These are phyloP conservation scores for Megaceryle alcyon DNA, from an alignment of 2,797 vertebrate genomes.

Conservation along the genomic window DNA sequence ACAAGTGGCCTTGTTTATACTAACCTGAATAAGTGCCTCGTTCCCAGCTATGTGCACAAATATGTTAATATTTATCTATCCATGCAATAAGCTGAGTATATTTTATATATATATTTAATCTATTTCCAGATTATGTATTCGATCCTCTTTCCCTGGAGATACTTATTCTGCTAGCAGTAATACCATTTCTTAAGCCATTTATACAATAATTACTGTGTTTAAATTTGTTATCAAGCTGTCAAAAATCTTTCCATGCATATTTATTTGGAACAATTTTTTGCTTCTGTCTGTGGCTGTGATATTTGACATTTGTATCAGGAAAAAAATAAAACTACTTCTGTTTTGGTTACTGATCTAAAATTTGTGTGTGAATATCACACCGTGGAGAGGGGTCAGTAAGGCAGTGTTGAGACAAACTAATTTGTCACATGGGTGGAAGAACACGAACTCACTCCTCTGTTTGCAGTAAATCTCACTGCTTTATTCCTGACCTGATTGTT, in stretches of 20 bases:
- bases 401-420: conserved; percentile 54
- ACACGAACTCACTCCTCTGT: conserved; percentile 65
- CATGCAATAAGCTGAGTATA: conserved; percentile 65
- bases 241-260: conserved; percentile 31
- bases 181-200: conserved; percentile 51
- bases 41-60: conserved; percentile 40
- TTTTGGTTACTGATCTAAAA: background rate
- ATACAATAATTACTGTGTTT: conserved; percentile 6
- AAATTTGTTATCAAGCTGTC: conserved; percentile 36
- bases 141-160: conserved; percentile 61
- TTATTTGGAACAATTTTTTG: conserved; percentile 40
- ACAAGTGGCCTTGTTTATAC: conserved; percentile 41
- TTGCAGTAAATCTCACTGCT: conserved; percentile 75
- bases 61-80: conserved; percentile 69
- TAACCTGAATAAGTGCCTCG: conserved; percentile 57
- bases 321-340: conserved; percentile 37
- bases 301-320: conserved; percentile 44
- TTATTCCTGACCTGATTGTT: background rate
- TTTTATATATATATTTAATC: conserved; percentile 74
- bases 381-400: conserved; percentile 73
- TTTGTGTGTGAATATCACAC: background rate
- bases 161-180: conserved; percentile 78
- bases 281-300: conserved; percentile 22
- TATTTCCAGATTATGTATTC: conserved; percentile 68
- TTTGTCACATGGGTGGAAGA: conserved; percentile 74